phyloP scores from a whole-genome alignment of 2,113 vertebrate genomes.

The Anser cygnoides region DNA sequence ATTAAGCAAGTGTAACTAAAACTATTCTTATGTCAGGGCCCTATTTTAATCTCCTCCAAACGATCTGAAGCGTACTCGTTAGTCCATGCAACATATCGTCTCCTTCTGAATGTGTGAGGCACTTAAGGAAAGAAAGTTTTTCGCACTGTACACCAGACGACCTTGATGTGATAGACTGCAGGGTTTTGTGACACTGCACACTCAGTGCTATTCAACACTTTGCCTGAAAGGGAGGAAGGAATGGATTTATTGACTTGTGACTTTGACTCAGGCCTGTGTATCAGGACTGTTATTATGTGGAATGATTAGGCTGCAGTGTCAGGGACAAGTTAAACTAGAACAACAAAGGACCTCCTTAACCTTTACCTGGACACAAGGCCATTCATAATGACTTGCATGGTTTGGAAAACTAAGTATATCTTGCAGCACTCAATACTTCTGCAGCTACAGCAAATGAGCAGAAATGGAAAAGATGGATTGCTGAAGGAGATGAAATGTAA shows the following conservation, averaged over 20 bases:
- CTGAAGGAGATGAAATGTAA: constrained; percentile 69
- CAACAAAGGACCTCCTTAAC: constrained; percentile 85
- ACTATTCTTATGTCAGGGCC: constrained; percentile 25
- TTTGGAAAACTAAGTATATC: constrained; percentile 76
- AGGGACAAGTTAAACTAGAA: constrained; percentile 90
- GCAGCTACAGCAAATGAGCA: constrained; percentile 73
- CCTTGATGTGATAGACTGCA: constrained; percentile 92
- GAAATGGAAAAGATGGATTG: constrained; percentile 72
- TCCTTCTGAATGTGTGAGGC: constrained; percentile 34
- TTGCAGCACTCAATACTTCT: constrained; percentile 68
- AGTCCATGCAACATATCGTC: not conserved
- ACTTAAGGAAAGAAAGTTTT: constrained; percentile 74
- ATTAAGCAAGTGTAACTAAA: constrained; percentile 56
- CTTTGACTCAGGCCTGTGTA: constrained; percentile 88
- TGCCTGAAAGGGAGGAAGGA: constrained; percentile 84
- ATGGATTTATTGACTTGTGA: constrained; percentile 96
- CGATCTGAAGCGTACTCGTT: not conserved
- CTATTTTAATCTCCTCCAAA: constrained; percentile 38
- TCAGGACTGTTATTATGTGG: constrained; percentile 91
- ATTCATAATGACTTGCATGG: constrained; percentile 80
- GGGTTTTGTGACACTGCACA: constrained; percentile 82
- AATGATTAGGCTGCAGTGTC: constrained; percentile 93
- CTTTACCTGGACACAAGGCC: constrained; percentile 83
- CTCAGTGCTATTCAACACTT: constrained; percentile 83
- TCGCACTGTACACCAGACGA: constrained; percentile 80